Base-by-base conservation (phyloP, 1,140 invertebrate genomes). In the Pollicipes pollicipes region DNA sequence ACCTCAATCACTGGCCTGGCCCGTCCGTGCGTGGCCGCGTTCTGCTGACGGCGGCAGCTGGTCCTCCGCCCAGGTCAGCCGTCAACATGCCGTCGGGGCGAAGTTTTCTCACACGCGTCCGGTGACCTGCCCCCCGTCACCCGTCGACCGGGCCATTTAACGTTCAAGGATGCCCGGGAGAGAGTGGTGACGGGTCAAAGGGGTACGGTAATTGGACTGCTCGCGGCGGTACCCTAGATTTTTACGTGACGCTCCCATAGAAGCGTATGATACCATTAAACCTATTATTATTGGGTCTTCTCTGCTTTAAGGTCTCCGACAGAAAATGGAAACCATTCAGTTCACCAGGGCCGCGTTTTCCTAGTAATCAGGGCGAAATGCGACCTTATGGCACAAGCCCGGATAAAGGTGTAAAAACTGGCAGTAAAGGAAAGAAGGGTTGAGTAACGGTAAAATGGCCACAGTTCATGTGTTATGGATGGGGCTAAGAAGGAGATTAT, bases 381-480 rank as follows among this genome's bases (percentile, higher is more conserved):
- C 45, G 45, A 58, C 45, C 45, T 58, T 58, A 58, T 21, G 4
- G 45, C 2, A 10, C 17, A 21, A 21, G 10, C 21, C 45, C 45
- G 17, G 45, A 58, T 58, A 58, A 58, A 58, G 45, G 45, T 58
- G 45, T 58, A 58, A 58, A 58, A 58, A 58, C 45, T 58, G 45
- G 45, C 45, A 3, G 45, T 24, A 21, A 10, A 24, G 45, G 45
- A 58, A 58, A 24, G 45, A 58, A 58, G 45, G 45, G 45, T 58
- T 58, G 45, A 17, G 45, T 58, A 58, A 58, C 45, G 45, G 45
- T 58, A 17, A 10, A 24, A 2, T 21, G 21, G 45, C 6, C 45
- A 24, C 45, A 58, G 45, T 58, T 58, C 45, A 58, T 58, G 45
- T 58, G 45, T 58, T 58, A 58, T 58, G 45, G 45, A 58, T 58